Conservation (phyloP, 1,140 invertebrate genomes). For the Drosophila sproati region DNA sequence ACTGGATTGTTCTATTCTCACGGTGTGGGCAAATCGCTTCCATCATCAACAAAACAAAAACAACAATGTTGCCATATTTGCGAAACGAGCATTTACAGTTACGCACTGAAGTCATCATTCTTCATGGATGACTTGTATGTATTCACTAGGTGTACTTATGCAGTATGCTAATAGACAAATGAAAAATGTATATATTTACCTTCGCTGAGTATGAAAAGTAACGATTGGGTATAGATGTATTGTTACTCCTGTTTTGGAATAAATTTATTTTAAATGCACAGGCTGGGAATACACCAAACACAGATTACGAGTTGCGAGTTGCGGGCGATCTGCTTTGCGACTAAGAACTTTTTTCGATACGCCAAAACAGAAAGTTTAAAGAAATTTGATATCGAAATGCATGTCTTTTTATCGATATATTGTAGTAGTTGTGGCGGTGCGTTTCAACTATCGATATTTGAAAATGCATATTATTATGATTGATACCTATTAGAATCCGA, state of each 20-base stretch:
- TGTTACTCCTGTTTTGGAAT: conserved; percentile 73
- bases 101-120: conserved; percentile 5
- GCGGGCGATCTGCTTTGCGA: conserved; percentile 49
- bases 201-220: conserved; percentile 35
- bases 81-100: conserved; percentile 11
- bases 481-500: not conserved
- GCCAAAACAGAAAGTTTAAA: not conserved
- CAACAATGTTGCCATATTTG: conserved; percentile 27
- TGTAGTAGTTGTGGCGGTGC: not conserved
- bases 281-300: conserved; percentile 53
- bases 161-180: not conserved
- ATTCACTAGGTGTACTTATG: not conserved
- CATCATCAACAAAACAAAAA: conserved; percentile 56
- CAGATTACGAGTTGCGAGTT: conserved; percentile 6
- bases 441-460: conserved; percentile 16
- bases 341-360: conserved; percentile 37
- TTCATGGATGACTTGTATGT: not conserved
- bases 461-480: not conserved
- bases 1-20: conserved; percentile 41
- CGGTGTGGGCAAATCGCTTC: conserved; percentile 60
- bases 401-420: conserved; percentile 2
- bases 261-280: conserved; percentile 71
- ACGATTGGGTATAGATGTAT: conserved; percentile 32
- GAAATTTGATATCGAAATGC: conserved; percentile 6
- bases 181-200: conserved; percentile 56